Conservation (phyloP, 2,113 vertebrate species). For the Myrmecophaga tridactyla region DNA sequence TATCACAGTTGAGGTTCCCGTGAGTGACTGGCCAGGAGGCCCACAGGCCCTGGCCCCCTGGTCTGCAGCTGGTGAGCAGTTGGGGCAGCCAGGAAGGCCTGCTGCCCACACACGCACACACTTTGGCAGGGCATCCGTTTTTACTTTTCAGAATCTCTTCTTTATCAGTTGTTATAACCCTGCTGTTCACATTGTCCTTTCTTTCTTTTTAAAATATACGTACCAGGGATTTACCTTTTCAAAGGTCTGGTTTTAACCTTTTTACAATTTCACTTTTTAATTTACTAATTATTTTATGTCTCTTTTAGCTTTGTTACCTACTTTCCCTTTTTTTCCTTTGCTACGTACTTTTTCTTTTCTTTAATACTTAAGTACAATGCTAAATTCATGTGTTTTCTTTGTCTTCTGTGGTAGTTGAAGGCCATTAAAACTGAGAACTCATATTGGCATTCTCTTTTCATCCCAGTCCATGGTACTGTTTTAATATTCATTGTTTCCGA, state of each 20-base stretch:
- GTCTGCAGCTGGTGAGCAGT: background rate
- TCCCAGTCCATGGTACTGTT: background rate
- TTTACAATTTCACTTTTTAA: background rate
- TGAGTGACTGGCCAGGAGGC: background rate
- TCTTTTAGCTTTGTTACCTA: background rate
- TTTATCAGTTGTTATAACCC: background rate
- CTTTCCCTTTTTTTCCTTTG: background rate
- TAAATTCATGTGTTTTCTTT: background rate
- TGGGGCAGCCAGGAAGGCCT: no score
- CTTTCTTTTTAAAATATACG: background rate
- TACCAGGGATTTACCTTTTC: background rate
- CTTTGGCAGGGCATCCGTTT: background rate
- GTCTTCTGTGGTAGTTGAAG: background rate
- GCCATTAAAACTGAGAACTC: conserved; percentile 7
- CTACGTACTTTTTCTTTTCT: background rate
- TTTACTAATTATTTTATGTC: conserved; percentile 11
- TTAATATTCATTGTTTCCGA: background rate
- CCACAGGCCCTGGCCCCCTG: background rate
- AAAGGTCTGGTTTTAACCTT: background rate
- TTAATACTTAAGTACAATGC: background rate
- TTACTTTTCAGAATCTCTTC: background rate
- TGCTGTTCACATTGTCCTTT: background rate
- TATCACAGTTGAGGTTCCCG: background rate
- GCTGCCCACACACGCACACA: background rate
- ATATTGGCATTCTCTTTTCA: background rate